A percentile compares a stretch with the other conserved stretches of the same genome.
Conservation (phyloP, 2,797 vertebrate genomes). For the Falco columbarius region DNA sequence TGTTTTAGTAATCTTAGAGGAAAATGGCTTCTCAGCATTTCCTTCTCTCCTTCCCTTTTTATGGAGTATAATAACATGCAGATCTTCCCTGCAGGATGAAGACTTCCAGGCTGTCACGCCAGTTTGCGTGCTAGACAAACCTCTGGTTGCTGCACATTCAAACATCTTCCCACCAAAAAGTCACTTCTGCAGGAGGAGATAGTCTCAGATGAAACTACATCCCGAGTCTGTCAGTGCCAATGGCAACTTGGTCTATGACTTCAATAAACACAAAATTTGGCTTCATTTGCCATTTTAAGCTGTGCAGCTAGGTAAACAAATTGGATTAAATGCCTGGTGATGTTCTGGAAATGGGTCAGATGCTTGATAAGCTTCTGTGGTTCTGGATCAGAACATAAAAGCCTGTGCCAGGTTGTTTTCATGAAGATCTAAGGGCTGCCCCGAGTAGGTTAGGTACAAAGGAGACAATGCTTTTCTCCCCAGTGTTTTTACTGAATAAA, state of each 20-base stretch:
- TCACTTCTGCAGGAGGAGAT: neutral
- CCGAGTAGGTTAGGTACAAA: neutral
- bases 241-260: neutral
- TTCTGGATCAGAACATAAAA: neutral
- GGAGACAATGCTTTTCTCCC: neutral
- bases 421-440: neutral
- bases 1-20: neutral
- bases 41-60: neutral
- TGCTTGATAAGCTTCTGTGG: neutral
- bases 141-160: neutral
- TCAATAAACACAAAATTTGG: neutral
- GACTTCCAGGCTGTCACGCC: neutral
- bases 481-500: neutral
- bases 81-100: neutral
- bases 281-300: neutral
- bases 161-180: neutral
- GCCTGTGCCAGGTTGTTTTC: neutral
- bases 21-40: neutral
- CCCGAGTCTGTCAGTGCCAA: neutral
- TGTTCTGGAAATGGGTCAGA: neutral
- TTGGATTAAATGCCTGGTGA: neutral
- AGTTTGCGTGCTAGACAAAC: neutral
- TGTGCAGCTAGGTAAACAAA: neutral
- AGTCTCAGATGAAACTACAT: neutral
- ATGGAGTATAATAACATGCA: neutral